Percentiles rank a stretch among this genome's conserved stretches.
Evolutionary conservation across 1,140 invertebrate genomes (phyloP).

Genomic region (Linepithema humile): DNA sequence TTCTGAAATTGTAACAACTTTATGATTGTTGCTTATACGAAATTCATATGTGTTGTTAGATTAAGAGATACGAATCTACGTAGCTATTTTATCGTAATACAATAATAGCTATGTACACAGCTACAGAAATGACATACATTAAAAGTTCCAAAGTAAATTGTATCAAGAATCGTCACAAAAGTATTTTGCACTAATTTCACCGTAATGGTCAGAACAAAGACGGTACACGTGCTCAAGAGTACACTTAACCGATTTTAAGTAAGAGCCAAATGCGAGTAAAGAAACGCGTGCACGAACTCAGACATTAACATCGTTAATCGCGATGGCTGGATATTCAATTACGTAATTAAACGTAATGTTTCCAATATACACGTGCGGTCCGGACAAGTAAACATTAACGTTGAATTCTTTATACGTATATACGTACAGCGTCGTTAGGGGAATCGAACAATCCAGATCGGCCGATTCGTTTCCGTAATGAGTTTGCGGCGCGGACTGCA

Average conservation of each 20-base stretch:
- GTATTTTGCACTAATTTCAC: background rate
- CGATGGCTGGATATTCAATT: background rate
- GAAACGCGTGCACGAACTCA: background rate
- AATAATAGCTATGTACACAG: too few species aligned
- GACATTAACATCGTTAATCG: conserved; percentile 43
- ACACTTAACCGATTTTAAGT: conserved; percentile 13
- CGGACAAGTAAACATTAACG: conserved; percentile 54
- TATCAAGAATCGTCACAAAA: background rate
- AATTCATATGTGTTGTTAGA: too few species aligned
- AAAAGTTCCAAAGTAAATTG: background rate
- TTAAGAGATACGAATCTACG: too few species aligned
- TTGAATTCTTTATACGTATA: conserved; percentile 69
- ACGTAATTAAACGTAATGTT: conserved; percentile 33
- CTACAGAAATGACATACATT: too few species aligned
- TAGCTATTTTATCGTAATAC: too few species aligned
- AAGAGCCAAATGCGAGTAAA: background rate
- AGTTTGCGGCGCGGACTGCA: conserved; percentile 64
- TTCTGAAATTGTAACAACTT: background rate
- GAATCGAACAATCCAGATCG: conserved; percentile 70
- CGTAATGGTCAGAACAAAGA: conserved; percentile 6
- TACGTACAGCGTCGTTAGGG: conserved; percentile 63
- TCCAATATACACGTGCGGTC: background rate
- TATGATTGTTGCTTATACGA: background rate
- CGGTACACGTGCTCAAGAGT: conserved; percentile 4
- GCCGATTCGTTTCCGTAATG: conserved; percentile 67